Evolutionary conservation across 1,140 invertebrate genomes (phyloP).

Genomic region (Drosophila busckii): DNA sequence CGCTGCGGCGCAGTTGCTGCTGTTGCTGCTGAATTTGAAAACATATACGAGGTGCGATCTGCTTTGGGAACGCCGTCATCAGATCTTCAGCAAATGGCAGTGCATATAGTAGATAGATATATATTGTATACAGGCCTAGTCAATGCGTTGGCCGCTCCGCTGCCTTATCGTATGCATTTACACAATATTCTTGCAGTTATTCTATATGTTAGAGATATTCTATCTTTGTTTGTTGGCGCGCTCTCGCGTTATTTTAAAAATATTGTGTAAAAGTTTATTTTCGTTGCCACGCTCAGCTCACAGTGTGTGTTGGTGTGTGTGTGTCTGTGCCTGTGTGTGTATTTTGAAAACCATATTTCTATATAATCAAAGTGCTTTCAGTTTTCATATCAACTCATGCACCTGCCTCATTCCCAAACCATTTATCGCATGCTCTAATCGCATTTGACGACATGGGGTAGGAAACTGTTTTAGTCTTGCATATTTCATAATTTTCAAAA

Average conservation of each 20-base stretch:
- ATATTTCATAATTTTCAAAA: slow-evolving; percentile 38
- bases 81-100: slow-evolving; percentile 2
- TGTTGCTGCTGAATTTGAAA: slow-evolving; percentile 37
- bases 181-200: slow-evolving; percentile 43
- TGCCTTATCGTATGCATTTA: slow-evolving; percentile 32
- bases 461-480: slow-evolving; percentile 6
- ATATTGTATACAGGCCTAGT: not conserved
- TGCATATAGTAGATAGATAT: not conserved
- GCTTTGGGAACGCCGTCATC: not conserved
- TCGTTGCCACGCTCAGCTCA: slow-evolving; percentile 34
- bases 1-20: slow-evolving; percentile 35
- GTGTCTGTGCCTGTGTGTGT: slow-evolving; percentile 14
- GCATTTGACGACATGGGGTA: slow-evolving; percentile 54
- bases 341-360: slow-evolving; percentile 34
- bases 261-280: slow-evolving; percentile 71
- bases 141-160: slow-evolving; percentile 27
- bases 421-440: slow-evolving; percentile 38
- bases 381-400: slow-evolving; percentile 13
- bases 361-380: slow-evolving; percentile 30
- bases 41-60: slow-evolving; percentile 21
- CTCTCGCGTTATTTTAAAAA: slow-evolving; percentile 38
- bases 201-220: slow-evolving; percentile 52
- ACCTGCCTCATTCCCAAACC: not conserved
- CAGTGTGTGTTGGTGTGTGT: slow-evolving; percentile 17
- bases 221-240: not conserved